These are phyloP conservation scores for Papilio helenus DNA, from an alignment of 1,140 invertebrate species.

Conservation along the genomic window DNA sequence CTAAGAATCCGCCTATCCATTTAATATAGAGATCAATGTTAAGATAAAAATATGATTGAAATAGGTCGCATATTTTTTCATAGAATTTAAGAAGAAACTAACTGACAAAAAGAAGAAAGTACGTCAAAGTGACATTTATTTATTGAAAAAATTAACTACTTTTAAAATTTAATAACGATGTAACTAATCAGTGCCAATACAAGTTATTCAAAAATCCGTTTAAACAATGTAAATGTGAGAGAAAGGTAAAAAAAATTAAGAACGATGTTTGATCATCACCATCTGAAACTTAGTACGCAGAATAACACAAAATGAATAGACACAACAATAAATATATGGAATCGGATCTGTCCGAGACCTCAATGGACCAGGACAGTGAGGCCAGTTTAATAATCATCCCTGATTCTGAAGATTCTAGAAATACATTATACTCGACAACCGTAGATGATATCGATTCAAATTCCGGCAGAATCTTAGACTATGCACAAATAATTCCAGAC, in stretches of 20 bases:
- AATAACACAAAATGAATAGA: slow-evolving; percentile 16
- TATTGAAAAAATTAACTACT: neutral
- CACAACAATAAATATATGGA: neutral
- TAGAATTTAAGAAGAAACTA: neutral
- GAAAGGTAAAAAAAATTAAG: neutral
- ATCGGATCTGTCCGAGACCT: neutral
- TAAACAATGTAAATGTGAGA: neutral
- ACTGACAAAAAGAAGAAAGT: slow-evolving; percentile 31
- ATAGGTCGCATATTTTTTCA: neutral
- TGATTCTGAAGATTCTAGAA: neutral
- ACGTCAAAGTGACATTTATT: slow-evolving; percentile 22
- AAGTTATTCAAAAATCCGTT: neutral
- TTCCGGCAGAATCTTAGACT: neutral
- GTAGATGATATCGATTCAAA: slow-evolving; percentile 10
- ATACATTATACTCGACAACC: neutral
- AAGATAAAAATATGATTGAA: neutral
- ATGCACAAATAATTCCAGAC: neutral
- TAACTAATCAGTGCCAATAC: neutral
- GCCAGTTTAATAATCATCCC: slow-evolving; percentile 19
- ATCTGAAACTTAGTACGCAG: neutral
- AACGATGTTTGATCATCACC: neutral
- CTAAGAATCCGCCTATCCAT: too few relatives aligned
- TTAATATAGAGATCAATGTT: too few relatives aligned
- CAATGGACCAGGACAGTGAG: slow-evolving; percentile 21
- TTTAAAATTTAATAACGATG: neutral